A percentile compares a stretch with the other conserved stretches of the same genome.
Evolutionary conservation across 1,140 invertebrate species (phyloP).

Genomic region (Ericerus pela): DNA sequence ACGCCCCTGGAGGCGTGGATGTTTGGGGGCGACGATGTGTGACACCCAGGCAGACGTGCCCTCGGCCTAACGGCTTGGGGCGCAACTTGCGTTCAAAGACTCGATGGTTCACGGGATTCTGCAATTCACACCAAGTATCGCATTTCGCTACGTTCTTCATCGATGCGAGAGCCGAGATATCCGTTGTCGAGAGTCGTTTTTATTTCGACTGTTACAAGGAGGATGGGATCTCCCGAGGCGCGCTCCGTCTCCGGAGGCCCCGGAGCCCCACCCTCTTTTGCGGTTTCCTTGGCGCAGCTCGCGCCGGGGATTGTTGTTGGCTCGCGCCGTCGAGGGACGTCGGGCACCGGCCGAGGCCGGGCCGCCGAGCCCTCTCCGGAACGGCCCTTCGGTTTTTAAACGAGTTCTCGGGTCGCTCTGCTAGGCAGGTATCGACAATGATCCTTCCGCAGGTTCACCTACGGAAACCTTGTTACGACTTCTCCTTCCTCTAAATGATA

Average conservation of each 20-base stretch:
- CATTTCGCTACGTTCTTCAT: conserved; percentile 71
- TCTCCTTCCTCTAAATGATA: conserved; percentile 67
- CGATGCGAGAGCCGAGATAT: conserved; percentile 62
- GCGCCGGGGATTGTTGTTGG: neutral
- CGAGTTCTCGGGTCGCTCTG: neutral
- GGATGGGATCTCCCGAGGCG: conserved; percentile 28
- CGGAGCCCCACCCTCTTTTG: too few relatives aligned
- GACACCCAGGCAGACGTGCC: conserved; percentile 43
- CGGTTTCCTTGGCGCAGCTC: too few relatives aligned
- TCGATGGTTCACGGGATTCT: conserved; percentile 65
- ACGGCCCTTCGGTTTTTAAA: neutral
- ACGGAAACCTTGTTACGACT: conserved; percentile 80
- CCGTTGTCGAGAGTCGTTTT: too few relatives aligned
- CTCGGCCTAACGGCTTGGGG: conserved; percentile 28
- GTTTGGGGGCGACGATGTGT: too few relatives aligned
- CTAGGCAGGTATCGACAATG: conserved; percentile 36
- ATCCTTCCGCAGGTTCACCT: conserved; percentile 77
- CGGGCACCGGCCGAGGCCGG: neutral
- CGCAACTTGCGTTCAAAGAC: conserved; percentile 64
- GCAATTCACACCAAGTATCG: conserved; percentile 62
- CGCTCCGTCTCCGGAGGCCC: neutral
- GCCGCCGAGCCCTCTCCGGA: neutral
- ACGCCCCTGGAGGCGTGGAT: too few relatives aligned
- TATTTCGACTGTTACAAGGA: too few relatives aligned
- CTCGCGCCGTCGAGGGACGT: neutral